Evolutionary conservation across 2,113 vertebrate genomes (phyloP).

Genomic region (Anser cygnoides): DNA sequence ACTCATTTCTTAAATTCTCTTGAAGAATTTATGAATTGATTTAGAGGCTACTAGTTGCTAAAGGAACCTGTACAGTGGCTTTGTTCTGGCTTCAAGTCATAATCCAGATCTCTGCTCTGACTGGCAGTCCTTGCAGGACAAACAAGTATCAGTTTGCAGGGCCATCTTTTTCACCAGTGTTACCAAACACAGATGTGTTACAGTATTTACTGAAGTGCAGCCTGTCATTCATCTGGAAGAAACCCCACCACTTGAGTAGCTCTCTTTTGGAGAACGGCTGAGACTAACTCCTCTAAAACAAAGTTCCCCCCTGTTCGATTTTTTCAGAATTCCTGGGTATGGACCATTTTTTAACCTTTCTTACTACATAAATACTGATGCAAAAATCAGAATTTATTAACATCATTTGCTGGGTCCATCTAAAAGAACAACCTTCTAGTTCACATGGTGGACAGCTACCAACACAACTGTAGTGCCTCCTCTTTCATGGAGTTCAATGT

Average conservation of each 20-base stretch:
- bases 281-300: neutral
- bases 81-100: neutral
- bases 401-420: neutral
- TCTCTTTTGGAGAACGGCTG: neutral
- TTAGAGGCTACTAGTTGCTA: neutral
- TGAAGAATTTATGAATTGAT: neutral
- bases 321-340: neutral
- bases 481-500: neutral
- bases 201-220: neutral
- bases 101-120: neutral
- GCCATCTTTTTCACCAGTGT: neutral
- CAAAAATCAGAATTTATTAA: neutral
- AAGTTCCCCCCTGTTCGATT: neutral
- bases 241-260: too few relatives aligned
- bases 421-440: neutral
- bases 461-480: accelerated
- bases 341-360: neutral
- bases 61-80: neutral
- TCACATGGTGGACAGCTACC: neutral
- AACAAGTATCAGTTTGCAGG: neutral
- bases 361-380: neutral
- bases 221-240: neutral
- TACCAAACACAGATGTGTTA: accelerated
- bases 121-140: neutral
- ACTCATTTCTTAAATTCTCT: neutral